phyloP scores from a whole-genome alignment of 2,113 vertebrate genomes.

The Rostratula benghalensis region DNA sequence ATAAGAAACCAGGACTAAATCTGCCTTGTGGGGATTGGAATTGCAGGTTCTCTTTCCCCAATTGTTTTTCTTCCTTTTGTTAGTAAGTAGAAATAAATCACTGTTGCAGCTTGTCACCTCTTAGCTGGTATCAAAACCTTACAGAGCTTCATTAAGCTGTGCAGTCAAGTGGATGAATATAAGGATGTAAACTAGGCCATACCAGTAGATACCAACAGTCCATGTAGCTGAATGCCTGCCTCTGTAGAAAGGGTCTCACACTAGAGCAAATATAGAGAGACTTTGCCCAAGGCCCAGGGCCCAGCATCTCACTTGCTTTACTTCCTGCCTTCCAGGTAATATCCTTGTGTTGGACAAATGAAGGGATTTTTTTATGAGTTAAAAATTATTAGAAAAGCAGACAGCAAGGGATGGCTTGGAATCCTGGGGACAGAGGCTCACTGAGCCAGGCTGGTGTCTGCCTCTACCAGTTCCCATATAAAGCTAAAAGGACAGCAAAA shows the following conservation, averaged over 20 bases:
- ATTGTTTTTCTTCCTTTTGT: neutral
- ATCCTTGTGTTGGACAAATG: neutral
- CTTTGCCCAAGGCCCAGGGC: neutral
- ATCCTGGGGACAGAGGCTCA: neutral
- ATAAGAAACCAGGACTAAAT: neutral
- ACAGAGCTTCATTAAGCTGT: neutral
- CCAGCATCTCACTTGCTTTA: neutral
- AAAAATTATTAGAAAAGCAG: neutral
- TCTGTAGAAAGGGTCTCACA: neutral
- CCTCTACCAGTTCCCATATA: neutral
- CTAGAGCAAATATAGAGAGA: neutral
- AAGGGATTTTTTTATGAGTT: neutral
- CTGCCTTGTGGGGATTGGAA: neutral
- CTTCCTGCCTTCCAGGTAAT: neutral
- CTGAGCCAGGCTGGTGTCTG: neutral
- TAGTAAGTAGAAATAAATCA: neutral
- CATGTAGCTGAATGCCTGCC: neutral
- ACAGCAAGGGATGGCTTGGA: neutral
- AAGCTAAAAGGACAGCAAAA: neutral
- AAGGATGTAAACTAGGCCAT: neutral
- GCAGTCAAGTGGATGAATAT: neutral
- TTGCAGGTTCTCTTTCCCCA: neutral
- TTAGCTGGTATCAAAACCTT: neutral
- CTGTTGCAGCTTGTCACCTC: neutral
- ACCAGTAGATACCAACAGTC: neutral